Evolutionary conservation across 2,797 vertebrate genomes (phyloP), one percentile per base, ranked within the genome.

Genomic region (Tangara arthus): DNA sequence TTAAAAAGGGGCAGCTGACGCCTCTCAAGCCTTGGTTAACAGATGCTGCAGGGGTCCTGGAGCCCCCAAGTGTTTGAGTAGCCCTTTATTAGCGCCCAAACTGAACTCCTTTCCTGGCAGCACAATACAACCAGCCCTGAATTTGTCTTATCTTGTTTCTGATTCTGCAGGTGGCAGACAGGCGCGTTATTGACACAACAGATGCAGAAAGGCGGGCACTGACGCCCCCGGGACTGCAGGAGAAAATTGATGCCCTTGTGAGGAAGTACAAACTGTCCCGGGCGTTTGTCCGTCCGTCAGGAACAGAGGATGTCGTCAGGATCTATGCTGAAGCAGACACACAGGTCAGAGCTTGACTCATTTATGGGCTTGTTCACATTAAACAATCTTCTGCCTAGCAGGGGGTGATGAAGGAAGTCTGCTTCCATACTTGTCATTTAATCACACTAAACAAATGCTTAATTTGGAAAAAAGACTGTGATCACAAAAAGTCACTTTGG

Each of bases 271-370:
- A 11, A 57, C 88, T 94, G 52, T 97, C 98, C 2, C 98, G 99
- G 46, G 98, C 99, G 1, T 99, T 99, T 23, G 99, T 99, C 21
- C 98, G 99, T 49, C 99, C 99, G 0, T 99, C 99, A 2, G 99
- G 99, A 28, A 99, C 99, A 0, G 99, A 99, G 97, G 99, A 99
- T 5, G 97, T 99, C 0, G 98, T 99, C 26, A 96, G 99, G 85
- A 98, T 99, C 15, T 99, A 99, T 0, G 98, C 99, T 5, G 99
- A 99, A 96, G 99, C 99, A 22, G 98, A 99, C 92, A 99, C 98
- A 1, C 99, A 99, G 98, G 99, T 99, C 86, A 98, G 98, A 66
- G 19, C 73, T 46, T 34, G 24, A 19, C 28, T n/a, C 15, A 0
- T 11, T 1, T 3, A 9, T 12, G 28, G 6, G 26, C 53, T 60